Base-by-base conservation (phyloP, 1,140 invertebrate genomes). In the Apis cerana region DNA sequence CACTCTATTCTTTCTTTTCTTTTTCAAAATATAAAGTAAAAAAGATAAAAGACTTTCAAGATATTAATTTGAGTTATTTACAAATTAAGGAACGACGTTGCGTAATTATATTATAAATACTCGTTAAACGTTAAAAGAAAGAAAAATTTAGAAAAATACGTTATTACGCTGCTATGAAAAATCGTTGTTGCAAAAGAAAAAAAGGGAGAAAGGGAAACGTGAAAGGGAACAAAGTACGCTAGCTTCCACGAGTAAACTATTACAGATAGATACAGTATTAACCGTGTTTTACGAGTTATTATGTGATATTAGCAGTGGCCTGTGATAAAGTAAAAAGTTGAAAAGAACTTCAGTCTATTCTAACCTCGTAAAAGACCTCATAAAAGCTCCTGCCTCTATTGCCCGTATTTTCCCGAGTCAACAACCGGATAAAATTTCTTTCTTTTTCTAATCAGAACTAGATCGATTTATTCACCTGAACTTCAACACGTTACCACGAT, bases 261-360 rank as follows among this genome's bases (percentile, higher is more conserved):
- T 65, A 33, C 48, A 76, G 74, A 64, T 21, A 65, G 59, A 75
- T 50, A 52, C 59, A 52, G 48, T 43, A 64, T 64, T 64, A 75
- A 52, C 74, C 23, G 48, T 75, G 74, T 77, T 77, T 77, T 48
- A 67, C 21, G 62, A 77, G 67, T 59, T 70, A 79, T 72, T 79
- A 62, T 33, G 48, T 54, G 69, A 27, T 72, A 72, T 64, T 80
- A 64, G 27, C 21, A 61, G 67, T 54, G 56, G 58, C 23, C 50
- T 23, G 78, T 62, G 69, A 72, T 80, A 80, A 72, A 80, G 58
- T 71, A 69, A 79, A 61, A 79, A 80, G 48, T 72, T 71, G 58
- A 15, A 12, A 72, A 21, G 13, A 80, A 80, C 56, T 69, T 71
- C 48, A 21, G 17, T 71, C 56, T 71, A 71, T 58, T 52, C 23